Percentiles rank a stretch among this genome's conserved stretches.
These are phyloP conservation scores for Perodicticus potto DNA, from an alignment of 2,797 vertebrate species.

Conservation along the genomic window DNA sequence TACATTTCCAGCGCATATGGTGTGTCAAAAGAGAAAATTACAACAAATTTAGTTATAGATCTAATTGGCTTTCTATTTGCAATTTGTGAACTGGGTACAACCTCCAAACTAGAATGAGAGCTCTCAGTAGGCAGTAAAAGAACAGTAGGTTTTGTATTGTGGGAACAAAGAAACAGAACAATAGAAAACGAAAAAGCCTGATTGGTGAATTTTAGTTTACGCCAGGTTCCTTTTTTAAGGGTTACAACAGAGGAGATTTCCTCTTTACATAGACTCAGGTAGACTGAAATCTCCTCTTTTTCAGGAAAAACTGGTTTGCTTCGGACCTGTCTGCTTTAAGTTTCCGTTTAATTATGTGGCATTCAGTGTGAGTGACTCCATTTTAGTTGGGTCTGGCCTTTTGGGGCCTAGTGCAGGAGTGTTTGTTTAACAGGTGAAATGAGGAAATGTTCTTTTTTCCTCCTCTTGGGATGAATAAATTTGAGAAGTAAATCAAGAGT, in stretches of 20 bases:
- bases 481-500: slow-evolving; percentile 19
- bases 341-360: not conserved
- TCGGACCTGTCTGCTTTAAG: not conserved
- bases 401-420: not conserved
- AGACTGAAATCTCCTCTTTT: not conserved
- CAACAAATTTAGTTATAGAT: not conserved
- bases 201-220: not conserved
- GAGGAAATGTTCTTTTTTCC: not conserved
- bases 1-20: not conserved
- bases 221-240: not conserved
- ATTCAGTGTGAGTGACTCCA: not conserved
- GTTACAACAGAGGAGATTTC: not conserved
- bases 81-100: not conserved
- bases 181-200: not conserved
- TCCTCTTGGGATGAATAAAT: not conserved
- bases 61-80: not conserved
- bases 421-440: not conserved
- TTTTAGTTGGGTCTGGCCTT: not conserved
- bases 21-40: not conserved
- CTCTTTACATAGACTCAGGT: not conserved
- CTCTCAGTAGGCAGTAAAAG: not conserved
- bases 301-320: not conserved
- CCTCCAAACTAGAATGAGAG: not conserved
- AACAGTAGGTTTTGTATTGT: not conserved
- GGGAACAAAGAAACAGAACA: not conserved